phyloP scores from a whole-genome alignment of 2,113 vertebrate genomes.

The Anser cygnoides region DNA sequence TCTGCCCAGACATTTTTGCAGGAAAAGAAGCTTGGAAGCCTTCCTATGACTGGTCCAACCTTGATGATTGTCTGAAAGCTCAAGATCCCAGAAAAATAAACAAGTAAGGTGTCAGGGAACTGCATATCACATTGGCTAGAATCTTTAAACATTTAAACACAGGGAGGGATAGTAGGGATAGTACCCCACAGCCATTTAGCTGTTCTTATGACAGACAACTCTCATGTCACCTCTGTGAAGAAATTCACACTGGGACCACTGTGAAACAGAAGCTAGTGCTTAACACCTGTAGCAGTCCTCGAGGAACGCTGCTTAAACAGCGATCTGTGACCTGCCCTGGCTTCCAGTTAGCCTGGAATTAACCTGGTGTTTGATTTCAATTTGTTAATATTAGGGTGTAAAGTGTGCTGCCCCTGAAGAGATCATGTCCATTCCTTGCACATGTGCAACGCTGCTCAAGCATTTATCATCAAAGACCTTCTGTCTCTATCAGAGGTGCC shows the following conservation, averaged over 20 bases:
- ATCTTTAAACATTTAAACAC: background rate
- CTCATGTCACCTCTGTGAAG: background rate
- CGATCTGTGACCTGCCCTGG: background rate
- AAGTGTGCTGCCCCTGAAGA: background rate
- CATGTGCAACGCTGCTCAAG: rapidly evolving
- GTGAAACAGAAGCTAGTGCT: background rate
- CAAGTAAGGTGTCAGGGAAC: slow-evolving; percentile 58
- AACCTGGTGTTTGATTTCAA: background rate
- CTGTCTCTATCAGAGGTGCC: background rate
- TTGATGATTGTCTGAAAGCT: slow-evolving; percentile 80
- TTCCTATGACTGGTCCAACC: slow-evolving; percentile 75
- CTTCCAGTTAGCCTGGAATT: background rate
- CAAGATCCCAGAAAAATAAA: slow-evolving; percentile 78
- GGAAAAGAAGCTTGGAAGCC: slow-evolving; percentile 79
- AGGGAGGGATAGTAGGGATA: background rate
- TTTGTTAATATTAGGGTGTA: background rate
- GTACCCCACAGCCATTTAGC: no score
- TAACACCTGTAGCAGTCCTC: background rate
- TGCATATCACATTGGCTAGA: background rate
- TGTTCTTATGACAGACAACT: background rate
- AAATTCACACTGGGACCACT: background rate
- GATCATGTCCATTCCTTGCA: background rate
- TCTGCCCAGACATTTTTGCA: slow-evolving; percentile 81
- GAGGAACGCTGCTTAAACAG: background rate
- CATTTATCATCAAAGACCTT: background rate